phyloP scores from a whole-genome alignment of 2,797 vertebrate genomes.

The Hephaestus fuliginosus region DNA sequence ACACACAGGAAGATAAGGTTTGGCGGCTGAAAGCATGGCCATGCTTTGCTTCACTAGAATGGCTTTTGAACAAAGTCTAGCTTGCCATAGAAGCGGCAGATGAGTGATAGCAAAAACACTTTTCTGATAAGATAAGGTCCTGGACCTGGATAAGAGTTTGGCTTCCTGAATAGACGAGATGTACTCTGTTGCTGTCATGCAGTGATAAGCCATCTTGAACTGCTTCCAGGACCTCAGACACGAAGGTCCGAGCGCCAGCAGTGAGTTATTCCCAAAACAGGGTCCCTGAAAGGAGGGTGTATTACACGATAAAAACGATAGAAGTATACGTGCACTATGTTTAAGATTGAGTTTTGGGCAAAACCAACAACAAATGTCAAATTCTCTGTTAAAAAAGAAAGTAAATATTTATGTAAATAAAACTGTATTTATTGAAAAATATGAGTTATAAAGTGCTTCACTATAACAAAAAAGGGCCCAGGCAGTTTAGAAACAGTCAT shows the following conservation, averaged over 20 bases:
- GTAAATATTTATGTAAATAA: background rate
- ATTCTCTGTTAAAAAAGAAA: background rate
- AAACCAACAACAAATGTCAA: background rate
- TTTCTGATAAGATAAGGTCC: slow-evolving; percentile 79
- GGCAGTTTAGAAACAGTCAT: background rate
- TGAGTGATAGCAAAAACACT: slow-evolving; percentile 67
- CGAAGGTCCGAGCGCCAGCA: slow-evolving; percentile 54
- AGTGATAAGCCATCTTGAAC: slow-evolving; percentile 79
- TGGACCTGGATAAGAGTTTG: slow-evolving; percentile 80
- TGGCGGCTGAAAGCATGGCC: slow-evolving; percentile 60
- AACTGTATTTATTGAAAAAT: background rate
- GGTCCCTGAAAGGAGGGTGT: slow-evolving; percentile 41
- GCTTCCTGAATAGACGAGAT: slow-evolving; percentile 66
- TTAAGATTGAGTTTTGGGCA: slow-evolving; percentile 9
- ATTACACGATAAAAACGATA: slow-evolving; percentile 47
- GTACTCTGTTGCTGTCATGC: slow-evolving; percentile 72
- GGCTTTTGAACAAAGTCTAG: slow-evolving; percentile 74
- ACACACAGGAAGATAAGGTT: slow-evolving; percentile 69
- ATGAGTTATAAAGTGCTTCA: background rate
- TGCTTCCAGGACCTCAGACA: slow-evolving; percentile 71
- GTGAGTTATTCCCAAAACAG: slow-evolving; percentile 59
- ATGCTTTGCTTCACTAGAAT: slow-evolving; percentile 65
- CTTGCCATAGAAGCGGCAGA: slow-evolving; percentile 67
- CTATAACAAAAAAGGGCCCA: background rate
- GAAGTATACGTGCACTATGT: slow-evolving; percentile 15